Evolutionary conservation across 2,113 vertebrate genomes (phyloP).

Genomic region (Dicerorhinus sumatrensis): DNA sequence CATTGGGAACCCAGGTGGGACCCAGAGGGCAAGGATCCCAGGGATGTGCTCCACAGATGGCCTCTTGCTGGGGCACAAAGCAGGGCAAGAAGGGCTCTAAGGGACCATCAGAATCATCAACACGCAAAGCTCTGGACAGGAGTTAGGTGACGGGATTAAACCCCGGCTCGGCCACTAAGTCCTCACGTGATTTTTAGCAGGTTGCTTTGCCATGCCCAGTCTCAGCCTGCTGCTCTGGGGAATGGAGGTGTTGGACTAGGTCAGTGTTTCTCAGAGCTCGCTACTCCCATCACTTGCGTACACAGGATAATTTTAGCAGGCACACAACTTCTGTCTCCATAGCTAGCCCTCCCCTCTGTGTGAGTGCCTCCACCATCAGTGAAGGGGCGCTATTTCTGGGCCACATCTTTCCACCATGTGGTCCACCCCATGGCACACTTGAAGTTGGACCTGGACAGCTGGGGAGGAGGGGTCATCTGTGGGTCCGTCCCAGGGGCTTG

Average conservation of each 20-base stretch:
- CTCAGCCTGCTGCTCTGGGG: neutral
- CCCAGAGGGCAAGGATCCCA: neutral
- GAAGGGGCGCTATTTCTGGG: neutral
- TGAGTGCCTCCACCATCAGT: neutral
- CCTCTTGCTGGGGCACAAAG: neutral
- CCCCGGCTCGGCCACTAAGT: neutral
- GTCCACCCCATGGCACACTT: accelerated
- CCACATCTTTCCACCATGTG: accelerated
- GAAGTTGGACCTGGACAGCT: neutral
- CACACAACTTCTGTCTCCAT: neutral
- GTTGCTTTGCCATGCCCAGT: neutral
- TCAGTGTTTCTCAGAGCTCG: neutral
- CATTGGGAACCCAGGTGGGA: neutral
- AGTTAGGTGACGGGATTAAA: neutral
- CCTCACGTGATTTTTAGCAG: neutral
- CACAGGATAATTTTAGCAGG: neutral
- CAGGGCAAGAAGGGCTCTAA: too few species aligned
- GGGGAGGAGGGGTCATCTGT: too few species aligned
- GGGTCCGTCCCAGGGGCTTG: neutral
- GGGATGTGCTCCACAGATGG: too few species aligned
- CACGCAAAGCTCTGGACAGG: neutral
- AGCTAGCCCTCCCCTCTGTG: too few species aligned
- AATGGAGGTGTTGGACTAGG: neutral
- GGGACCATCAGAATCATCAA: neutral
- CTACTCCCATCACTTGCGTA: accelerated